These are phyloP conservation scores for Chorisops tibialis DNA, from an alignment of 2,888 invertebrate genomes.

Conservation along the genomic window DNA sequence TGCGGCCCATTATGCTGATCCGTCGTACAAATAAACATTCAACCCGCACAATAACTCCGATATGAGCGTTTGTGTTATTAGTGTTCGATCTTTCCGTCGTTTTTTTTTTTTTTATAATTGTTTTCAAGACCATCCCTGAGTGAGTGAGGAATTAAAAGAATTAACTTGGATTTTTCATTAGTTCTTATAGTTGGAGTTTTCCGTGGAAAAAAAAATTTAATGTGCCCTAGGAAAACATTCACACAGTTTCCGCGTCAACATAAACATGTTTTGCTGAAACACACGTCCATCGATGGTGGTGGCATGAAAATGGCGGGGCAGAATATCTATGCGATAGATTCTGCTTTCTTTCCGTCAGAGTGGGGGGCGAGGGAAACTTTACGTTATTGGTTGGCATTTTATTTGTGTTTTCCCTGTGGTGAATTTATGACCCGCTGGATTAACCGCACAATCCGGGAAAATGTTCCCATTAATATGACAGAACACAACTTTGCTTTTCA, in stretches of 20 bases:
- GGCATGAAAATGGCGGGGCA: constrained; percentile 2
- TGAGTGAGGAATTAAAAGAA: constrained; percentile 1
- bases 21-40: constrained; percentile 14
- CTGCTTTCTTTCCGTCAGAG: background rate
- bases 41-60: background rate
- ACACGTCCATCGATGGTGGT: constrained; percentile 14
- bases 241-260: constrained; percentile 11
- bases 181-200: constrained; percentile 3
- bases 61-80: background rate
- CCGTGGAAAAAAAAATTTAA: constrained; percentile 12
- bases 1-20: constrained; percentile 12
- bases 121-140: constrained; percentile 8
- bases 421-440: constrained; percentile 5
- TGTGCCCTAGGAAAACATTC: constrained; percentile 17
- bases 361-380: background rate
- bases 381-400: background rate
- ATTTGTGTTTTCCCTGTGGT: constrained; percentile 1
- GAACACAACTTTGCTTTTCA: constrained; percentile 2
- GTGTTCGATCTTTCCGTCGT: background rate
- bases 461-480: constrained; percentile 13
- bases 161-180: constrained; percentile 19
- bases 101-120: too few species aligned
- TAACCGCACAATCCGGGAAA: constrained; percentile 2
- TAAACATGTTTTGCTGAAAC: constrained; percentile 11
- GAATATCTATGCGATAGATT: too few species aligned